Conservation (phyloP, 2,113 vertebrate species). For the Manacus vitellinus region DNA sequence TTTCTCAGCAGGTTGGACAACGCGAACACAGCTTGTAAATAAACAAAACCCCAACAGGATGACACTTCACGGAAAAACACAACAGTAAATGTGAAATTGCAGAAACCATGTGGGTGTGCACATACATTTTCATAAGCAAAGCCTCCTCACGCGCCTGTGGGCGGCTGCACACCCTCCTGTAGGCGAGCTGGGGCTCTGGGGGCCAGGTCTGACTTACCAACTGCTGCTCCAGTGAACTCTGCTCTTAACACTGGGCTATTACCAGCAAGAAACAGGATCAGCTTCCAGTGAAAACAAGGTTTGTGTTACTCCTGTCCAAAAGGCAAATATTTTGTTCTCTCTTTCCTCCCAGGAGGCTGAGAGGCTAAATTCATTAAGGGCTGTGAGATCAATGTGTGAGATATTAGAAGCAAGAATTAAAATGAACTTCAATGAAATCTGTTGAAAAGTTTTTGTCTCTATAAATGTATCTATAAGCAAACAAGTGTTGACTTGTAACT, state of each 20-base stretch:
- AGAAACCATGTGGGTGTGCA: conserved; percentile 4
- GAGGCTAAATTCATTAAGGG: not conserved
- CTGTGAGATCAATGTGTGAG: not conserved
- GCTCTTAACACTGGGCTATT: not conserved
- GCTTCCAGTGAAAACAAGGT: not conserved
- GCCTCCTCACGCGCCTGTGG: not conserved
- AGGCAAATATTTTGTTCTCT: conserved; percentile 15
- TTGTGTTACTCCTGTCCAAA: not conserved
- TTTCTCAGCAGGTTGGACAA: conserved; percentile 39
- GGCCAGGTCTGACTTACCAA: not conserved
- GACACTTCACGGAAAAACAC: not conserved
- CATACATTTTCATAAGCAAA: conserved; percentile 5
- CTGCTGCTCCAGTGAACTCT: not conserved
- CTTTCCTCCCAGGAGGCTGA: not conserved
- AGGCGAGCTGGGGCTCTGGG: not conserved
- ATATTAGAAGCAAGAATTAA: not conserved
- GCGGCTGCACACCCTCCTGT: not conserved
- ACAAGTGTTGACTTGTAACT: not conserved
- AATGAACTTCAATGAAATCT: not conserved
- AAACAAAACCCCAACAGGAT: conserved; percentile 39
- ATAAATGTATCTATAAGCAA: not conserved
- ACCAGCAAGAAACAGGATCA: not conserved
- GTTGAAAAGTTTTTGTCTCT: not conserved
- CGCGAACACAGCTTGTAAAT: conserved; percentile 6
- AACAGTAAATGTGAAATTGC: not conserved